These are phyloP conservation scores for Anticlea derivata DNA, from an alignment of 2,888 invertebrate genomes.

Conservation along the genomic window DNA sequence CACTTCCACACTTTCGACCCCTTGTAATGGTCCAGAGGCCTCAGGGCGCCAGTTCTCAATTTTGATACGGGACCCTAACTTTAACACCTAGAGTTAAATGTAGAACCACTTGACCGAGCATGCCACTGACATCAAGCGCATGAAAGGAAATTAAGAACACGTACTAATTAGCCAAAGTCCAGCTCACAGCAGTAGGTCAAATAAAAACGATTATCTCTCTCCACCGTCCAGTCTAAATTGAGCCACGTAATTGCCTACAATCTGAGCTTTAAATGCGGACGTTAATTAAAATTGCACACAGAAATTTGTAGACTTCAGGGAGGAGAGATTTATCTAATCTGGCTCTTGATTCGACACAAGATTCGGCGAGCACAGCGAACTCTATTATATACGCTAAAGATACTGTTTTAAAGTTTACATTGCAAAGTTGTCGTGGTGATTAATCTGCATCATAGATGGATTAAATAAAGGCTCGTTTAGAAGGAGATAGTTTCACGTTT, in stretches of 20 bases:
- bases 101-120: conserved; percentile 24
- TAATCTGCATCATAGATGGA: too few species aligned
- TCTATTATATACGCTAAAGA: too few species aligned
- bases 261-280: conserved; percentile 28
- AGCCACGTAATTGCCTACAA: conserved; percentile 32
- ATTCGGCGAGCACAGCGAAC: neutral
- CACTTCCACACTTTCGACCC: too few species aligned
- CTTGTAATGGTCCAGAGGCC: too few species aligned
- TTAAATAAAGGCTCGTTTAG: too few species aligned
- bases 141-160: conserved; percentile 31
- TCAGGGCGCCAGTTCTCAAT: too few species aligned
- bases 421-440: too few species aligned
- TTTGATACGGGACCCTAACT: too few species aligned
- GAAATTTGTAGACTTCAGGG: conserved; percentile 11
- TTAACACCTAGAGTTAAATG: neutral
- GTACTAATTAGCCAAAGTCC: conserved; percentile 32
- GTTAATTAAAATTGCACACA: conserved; percentile 39
- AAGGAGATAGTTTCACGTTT: too few species aligned
- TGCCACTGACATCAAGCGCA: conserved; percentile 14
- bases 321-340: conserved; percentile 8
- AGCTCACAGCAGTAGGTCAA: conserved; percentile 26
- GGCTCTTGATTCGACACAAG: neutral
- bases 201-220: conserved; percentile 31
- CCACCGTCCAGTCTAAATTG: conserved; percentile 26
- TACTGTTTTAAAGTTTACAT: too few species aligned